Conservation (phyloP, 2,113 vertebrate species). For the Pholis gunnellus region DNA sequence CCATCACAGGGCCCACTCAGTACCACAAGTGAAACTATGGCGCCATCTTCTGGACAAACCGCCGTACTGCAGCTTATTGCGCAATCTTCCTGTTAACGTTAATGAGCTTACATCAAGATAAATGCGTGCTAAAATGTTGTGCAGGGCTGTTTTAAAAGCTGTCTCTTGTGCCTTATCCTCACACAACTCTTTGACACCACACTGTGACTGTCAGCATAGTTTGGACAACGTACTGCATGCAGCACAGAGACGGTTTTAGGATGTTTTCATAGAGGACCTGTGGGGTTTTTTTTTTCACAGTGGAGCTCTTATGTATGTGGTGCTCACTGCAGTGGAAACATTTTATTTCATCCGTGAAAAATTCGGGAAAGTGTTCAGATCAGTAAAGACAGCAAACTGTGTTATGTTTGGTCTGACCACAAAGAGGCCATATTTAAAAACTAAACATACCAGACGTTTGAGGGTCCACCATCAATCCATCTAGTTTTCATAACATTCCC, state of each 20-base stretch:
- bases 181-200: not conserved
- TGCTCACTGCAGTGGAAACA: slow-evolving; percentile 16
- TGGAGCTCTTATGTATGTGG: not conserved
- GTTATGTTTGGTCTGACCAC: slow-evolving; percentile 12
- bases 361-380: slow-evolving; percentile 2
- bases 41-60: slow-evolving; percentile 55
- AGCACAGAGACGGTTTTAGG: not conserved
- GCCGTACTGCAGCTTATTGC: not conserved
- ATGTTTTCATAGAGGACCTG: not conserved
- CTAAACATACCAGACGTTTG: not conserved
- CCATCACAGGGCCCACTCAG: not conserved
- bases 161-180: not conserved
- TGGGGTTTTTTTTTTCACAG: slow-evolving; percentile 11
- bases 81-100: not conserved
- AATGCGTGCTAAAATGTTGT: not conserved
- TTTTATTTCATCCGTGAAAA: not conserved
- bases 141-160: not conserved
- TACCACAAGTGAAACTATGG: not conserved
- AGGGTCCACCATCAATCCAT: not conserved
- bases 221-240: not conserved
- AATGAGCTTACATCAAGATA: not conserved
- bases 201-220: not conserved
- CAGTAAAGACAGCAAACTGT: not conserved
- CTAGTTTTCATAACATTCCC: not conserved
- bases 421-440: not conserved